These are phyloP conservation scores for Lates japonicus DNA, from an alignment of 2,797 vertebrate species.

Conservation along the genomic window DNA sequence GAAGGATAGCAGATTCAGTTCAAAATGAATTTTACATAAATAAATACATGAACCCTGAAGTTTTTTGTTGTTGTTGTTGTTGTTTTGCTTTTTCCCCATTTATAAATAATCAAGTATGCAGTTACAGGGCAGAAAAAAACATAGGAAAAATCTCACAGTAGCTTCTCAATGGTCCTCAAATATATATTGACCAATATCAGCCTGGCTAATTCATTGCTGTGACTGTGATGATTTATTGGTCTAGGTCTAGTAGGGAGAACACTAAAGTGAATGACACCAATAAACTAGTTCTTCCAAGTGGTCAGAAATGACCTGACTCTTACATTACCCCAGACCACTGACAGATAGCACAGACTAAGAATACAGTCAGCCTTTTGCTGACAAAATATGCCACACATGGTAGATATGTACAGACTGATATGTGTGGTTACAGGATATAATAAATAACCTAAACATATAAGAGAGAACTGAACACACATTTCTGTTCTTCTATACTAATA, in stretches of 20 bases:
- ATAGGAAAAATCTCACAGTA: not conserved
- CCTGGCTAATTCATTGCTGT: too few relatives aligned
- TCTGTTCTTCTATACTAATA: not conserved
- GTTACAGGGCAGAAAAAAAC: not conserved
- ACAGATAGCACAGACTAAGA: not conserved
- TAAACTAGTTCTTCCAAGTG: too few relatives aligned
- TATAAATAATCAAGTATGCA: not conserved
- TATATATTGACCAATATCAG: too few relatives aligned
- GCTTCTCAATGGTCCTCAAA: too few relatives aligned
- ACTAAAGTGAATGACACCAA: not conserved
- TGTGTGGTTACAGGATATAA: not conserved
- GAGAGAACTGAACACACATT: not conserved
- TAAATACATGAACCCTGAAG: not conserved
- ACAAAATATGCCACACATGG: not conserved
- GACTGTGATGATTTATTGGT: too few relatives aligned
- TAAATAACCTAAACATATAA: not conserved
- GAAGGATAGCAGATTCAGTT: not conserved
- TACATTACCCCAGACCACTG: not conserved
- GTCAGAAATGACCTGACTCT: not conserved
- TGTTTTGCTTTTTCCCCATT: too few relatives aligned
- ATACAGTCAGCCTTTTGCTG: not conserved
- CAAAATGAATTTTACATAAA: not conserved
- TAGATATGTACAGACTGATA: too few relatives aligned
- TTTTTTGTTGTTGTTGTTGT: not conserved
- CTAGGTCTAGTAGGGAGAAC: too few relatives aligned